phyloP scores from a whole-genome alignment of 2,797 vertebrate genomes.

The Anabacerthia variegaticeps region DNA sequence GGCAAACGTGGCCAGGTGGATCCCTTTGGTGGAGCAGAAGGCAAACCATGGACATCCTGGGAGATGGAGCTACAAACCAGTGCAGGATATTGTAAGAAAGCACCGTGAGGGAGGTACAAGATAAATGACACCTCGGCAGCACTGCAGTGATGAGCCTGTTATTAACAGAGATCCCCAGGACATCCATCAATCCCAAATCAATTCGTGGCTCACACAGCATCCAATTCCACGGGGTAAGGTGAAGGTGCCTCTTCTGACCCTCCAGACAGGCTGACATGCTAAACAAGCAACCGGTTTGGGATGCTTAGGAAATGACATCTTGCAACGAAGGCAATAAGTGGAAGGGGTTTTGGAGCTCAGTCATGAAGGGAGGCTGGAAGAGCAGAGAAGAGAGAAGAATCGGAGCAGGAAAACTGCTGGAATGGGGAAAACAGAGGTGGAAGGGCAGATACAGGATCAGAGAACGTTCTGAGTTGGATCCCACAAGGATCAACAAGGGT shows the following conservation, averaged over 20 bases:
- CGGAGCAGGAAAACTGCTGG: neutral
- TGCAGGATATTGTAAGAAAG: neutral
- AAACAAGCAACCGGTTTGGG: neutral
- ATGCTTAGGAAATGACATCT: neutral
- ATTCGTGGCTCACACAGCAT: neutral
- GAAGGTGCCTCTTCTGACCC: neutral
- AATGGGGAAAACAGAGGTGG: neutral
- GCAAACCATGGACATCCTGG: neutral
- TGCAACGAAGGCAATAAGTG: neutral
- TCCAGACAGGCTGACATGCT: neutral
- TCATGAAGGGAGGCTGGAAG: neutral
- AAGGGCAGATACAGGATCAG: neutral
- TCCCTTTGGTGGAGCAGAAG: neutral
- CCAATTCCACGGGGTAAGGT: neutral
- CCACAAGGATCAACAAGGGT: neutral
- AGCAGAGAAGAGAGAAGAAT: neutral
- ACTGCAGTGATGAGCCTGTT: neutral
- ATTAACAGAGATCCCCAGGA: neutral
- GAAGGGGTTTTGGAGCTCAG: neutral
- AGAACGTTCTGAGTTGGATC: neutral
- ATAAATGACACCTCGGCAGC: fast-evolving
- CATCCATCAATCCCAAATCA: neutral
- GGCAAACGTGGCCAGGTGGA: neutral
- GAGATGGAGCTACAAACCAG: neutral
- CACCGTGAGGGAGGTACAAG: neutral